phyloP scores from a whole-genome alignment of 1,140 invertebrate species.

The Littorina saxatilis region DNA sequence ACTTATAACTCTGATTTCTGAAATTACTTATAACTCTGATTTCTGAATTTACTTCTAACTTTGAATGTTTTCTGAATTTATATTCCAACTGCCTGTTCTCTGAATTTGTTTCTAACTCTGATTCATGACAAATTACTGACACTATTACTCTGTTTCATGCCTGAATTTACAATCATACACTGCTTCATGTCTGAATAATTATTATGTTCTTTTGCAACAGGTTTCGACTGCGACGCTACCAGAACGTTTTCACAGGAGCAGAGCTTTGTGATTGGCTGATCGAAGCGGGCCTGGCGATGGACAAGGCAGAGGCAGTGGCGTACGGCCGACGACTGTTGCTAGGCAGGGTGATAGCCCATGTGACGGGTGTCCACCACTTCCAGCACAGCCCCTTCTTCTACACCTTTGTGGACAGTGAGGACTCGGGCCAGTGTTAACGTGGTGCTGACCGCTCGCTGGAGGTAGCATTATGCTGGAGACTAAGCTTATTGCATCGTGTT shows the following conservation, averaged over 20 bases:
- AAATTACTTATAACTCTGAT: too few species aligned
- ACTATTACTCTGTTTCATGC: too few species aligned
- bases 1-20: too few species aligned
- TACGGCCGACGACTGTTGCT: slow-evolving; percentile 90
- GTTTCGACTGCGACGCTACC: slow-evolving; percentile 77
- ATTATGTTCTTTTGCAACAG: slow-evolving; percentile 60
- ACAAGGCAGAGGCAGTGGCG: slow-evolving; percentile 85
- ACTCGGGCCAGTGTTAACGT: too few species aligned
- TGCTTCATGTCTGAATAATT: too few species aligned
- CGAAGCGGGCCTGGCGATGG: slow-evolving; percentile 84
- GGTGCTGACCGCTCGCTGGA: slow-evolving; percentile 21
- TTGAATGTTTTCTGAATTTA: too few species aligned
- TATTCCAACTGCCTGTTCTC: too few species aligned
- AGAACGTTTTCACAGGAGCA: slow-evolving; percentile 87
- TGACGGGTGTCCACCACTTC: slow-evolving; percentile 89
- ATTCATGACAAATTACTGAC: too few species aligned
- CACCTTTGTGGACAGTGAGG: slow-evolving; percentile 57
- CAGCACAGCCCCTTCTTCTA: slow-evolving; percentile 78
- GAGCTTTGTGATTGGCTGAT: slow-evolving; percentile 92
- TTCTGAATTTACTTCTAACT: too few species aligned
- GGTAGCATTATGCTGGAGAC: neutral
- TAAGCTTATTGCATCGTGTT: too few species aligned
- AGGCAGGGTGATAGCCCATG: slow-evolving; percentile 88
- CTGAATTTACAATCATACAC: too few species aligned
- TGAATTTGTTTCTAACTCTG: too few species aligned